Evolutionary conservation across 2,797 vertebrate species (phyloP).

Genomic region (Prionace glauca): DNA sequence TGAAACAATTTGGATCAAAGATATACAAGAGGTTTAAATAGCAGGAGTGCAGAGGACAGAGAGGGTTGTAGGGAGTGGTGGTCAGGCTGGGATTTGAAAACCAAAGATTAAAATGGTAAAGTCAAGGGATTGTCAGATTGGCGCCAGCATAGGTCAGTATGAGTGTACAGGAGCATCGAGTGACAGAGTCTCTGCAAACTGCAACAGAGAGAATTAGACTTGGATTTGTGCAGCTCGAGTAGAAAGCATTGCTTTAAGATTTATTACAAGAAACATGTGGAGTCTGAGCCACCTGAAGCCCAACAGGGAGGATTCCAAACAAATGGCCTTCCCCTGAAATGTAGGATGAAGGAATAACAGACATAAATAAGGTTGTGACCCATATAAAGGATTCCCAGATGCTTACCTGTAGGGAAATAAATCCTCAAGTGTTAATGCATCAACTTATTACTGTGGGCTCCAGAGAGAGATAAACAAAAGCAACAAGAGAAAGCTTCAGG

Average conservation of each 20-base stretch:
- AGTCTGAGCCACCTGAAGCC: background rate
- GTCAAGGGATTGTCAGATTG: too few relatives aligned
- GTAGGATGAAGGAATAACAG: background rate
- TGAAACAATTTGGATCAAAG: too few relatives aligned
- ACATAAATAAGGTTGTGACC: background rate
- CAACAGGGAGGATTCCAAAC: background rate
- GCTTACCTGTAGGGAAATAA: background rate
- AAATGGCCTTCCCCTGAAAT: background rate
- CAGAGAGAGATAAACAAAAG: slow-evolving; percentile 22
- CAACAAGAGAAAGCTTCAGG: background rate
- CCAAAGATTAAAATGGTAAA: too few relatives aligned
- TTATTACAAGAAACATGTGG: background rate
- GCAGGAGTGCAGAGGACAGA: too few relatives aligned
- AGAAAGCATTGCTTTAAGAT: background rate
- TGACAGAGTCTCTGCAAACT: background rate
- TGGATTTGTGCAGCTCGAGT: background rate
- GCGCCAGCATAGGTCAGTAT: too few relatives aligned
- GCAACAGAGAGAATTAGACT: background rate
- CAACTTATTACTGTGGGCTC: background rate
- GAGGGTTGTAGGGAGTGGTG: too few relatives aligned
- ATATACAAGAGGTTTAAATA: too few relatives aligned
- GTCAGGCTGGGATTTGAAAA: too few relatives aligned
- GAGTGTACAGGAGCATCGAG: too few relatives aligned
- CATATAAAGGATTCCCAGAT: background rate
- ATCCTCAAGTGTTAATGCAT: background rate